These are phyloP conservation scores for Anthoscopus minutus DNA, from an alignment of 2,113 vertebrate genomes.

Conservation along the genomic window DNA sequence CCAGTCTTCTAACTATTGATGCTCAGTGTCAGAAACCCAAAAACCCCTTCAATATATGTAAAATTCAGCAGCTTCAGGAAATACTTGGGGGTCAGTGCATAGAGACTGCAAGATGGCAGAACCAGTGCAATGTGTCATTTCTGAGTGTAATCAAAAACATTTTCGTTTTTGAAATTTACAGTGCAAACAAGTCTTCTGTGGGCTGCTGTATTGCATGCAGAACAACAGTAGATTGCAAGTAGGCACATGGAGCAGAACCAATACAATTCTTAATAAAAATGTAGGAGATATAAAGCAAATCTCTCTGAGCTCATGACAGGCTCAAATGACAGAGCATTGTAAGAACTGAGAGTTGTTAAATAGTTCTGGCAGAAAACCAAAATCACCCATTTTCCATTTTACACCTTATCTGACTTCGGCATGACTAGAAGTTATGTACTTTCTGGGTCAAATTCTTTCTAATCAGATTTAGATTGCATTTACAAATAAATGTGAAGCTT, in stretches of 20 bases:
- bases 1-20: background rate
- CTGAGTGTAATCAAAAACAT: background rate
- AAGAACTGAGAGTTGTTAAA: background rate
- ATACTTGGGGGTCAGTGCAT: background rate
- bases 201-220: background rate
- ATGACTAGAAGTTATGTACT: background rate
- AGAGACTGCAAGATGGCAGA: background rate
- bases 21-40: background rate
- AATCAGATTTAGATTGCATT: background rate
- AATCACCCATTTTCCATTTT: background rate
- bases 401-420: background rate
- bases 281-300: background rate
- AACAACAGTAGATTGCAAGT: background rate
- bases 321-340: background rate
- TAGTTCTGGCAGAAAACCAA: background rate
- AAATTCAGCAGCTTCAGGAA: background rate
- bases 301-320: background rate
- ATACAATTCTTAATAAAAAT: background rate
- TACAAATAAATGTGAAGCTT: background rate
- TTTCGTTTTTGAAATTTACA: background rate
- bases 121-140: background rate
- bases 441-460: background rate
- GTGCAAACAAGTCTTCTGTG: background rate
- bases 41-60: background rate
- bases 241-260: background rate